Conservation (phyloP, 2,797 vertebrate species). For the Delichon dasypus region DNA sequence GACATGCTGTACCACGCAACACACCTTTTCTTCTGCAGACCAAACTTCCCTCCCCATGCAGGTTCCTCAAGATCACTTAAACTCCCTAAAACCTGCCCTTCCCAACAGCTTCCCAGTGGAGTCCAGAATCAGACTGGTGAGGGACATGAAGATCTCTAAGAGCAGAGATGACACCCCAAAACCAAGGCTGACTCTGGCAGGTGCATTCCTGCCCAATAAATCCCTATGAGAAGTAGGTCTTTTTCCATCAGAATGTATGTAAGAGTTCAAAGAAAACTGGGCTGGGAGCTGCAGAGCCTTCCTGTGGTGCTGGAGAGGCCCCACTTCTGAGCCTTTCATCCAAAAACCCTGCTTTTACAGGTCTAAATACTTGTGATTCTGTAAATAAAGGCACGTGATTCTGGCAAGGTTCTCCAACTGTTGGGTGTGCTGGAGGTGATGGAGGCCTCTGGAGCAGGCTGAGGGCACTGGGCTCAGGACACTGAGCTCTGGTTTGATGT, state of each 20-base stretch:
- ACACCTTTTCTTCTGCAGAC: accelerated
- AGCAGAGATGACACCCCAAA: neutral
- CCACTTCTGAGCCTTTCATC: neutral
- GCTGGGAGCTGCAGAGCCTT: neutral
- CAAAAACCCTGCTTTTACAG: neutral
- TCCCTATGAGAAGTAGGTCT: accelerated
- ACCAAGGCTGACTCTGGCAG: neutral
- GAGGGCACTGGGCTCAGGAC: too few species aligned
- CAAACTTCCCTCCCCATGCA: neutral
- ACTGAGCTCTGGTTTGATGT: accelerated
- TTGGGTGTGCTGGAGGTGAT: neutral
- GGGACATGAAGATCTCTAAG: accelerated
- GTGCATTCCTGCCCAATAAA: neutral
- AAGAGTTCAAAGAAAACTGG: neutral
- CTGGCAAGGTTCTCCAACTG: neutral
- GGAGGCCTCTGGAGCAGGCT: neutral
- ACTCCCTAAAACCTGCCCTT: neutral
- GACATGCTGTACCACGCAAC: accelerated
- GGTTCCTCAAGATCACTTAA: accelerated
- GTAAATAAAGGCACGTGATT: accelerated
- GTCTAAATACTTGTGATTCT: neutral
- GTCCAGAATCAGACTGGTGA: neutral
- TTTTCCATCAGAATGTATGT: accelerated
- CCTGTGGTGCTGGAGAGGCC: neutral
- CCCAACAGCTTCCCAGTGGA: neutral